Base-by-base conservation (phyloP, 2,113 vertebrate genomes). In the Cromileptes altivelis region DNA sequence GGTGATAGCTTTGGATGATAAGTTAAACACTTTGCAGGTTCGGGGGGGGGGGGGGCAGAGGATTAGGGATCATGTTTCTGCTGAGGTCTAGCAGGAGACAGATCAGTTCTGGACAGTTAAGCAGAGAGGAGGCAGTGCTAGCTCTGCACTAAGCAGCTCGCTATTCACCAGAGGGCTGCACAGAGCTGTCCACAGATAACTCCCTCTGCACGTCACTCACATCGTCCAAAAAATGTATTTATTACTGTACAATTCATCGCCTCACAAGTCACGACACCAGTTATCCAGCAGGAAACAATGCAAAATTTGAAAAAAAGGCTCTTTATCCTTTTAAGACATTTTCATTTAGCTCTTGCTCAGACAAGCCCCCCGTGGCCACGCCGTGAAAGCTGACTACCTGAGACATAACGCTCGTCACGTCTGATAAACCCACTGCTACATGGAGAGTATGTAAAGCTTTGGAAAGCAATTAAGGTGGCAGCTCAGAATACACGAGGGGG, bases 381-480 rank as follows among this genome's bases (percentile, higher is more conserved):
- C 55, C 61, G 53, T 70, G 63, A 88, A 81, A 53, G 68, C 74
- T 14, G 78, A 64, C 68, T 71, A 45, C 85, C 79, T 37, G 10
- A 71, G 62, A 89, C 71, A 69, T 4, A 55, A 84, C 71, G 42
- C 74, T 70, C 37, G 0, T 21, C 25, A 57, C 27, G 45, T 70
- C 81, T 85, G 76, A 88, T 79, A 84, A 91, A 86, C 79, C 81
- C 1, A 52, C 72, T 30, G 86, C 75, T 45, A 74, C 64, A 80
- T 57, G 3, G 68, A 75, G 30, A 76, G 77, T 3, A 33, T 85
- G 78, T 81, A 67, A 69, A 75, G 89, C 91, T 92, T 90, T 90
- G 85, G 80, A 87, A 91, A 92, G 91, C 89, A 92, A 94, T 94
- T 94, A 91, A 90, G 14, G 75, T 62, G 7, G 62, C 50, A 10